Evolutionary conservation across 2,888 invertebrate species (phyloP).

Genomic region (Aspidapion aeneum): DNA sequence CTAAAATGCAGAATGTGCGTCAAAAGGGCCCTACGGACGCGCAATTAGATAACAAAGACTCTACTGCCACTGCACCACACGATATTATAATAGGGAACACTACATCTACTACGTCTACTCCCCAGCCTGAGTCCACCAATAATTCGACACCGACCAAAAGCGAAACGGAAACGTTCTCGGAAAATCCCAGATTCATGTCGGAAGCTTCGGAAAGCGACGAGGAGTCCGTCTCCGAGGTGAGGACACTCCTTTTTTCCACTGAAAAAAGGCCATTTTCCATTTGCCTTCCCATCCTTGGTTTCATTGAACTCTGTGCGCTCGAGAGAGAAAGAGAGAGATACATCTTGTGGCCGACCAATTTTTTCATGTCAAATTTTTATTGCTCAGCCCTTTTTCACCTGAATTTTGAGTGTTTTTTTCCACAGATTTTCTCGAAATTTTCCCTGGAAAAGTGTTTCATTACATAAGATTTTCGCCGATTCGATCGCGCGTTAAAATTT

Average conservation of each 20-base stretch:
- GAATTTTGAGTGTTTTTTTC: slow-evolving; percentile 10
- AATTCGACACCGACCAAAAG: slow-evolving; percentile 80
- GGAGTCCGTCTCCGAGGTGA: slow-evolving; percentile 95
- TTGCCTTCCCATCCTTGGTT: slow-evolving; percentile 46
- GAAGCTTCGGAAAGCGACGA: slow-evolving; percentile 95
- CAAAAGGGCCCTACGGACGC: slow-evolving; percentile 70
- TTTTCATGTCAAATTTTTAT: slow-evolving; percentile 29
- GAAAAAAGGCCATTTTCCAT: slow-evolving; percentile 27
- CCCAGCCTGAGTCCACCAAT: slow-evolving; percentile 68
- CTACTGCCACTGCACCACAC: slow-evolving; percentile 67
- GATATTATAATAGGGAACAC: slow-evolving; percentile 57
- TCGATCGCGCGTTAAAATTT: background rate
- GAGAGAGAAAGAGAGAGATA: too few relatives aligned
- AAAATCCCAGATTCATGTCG: slow-evolving; percentile 85
- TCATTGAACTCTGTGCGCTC: slow-evolving; percentile 53
- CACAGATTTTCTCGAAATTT: slow-evolving; percentile 4
- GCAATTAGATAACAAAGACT: slow-evolving; percentile 78
- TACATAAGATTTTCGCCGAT: slow-evolving; percentile 22
- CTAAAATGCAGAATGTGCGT: slow-evolving; percentile 91
- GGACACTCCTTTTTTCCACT: slow-evolving; percentile 37
- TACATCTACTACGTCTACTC: slow-evolving; percentile 63
- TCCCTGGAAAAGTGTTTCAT: slow-evolving; percentile 7
- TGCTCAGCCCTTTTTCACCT: slow-evolving; percentile 15
- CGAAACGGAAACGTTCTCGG: slow-evolving; percentile 83
- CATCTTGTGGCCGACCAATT: slow-evolving; percentile 57